phyloP scores from a whole-genome alignment of 2,888 invertebrate genomes.

The Pecten maximus region DNA sequence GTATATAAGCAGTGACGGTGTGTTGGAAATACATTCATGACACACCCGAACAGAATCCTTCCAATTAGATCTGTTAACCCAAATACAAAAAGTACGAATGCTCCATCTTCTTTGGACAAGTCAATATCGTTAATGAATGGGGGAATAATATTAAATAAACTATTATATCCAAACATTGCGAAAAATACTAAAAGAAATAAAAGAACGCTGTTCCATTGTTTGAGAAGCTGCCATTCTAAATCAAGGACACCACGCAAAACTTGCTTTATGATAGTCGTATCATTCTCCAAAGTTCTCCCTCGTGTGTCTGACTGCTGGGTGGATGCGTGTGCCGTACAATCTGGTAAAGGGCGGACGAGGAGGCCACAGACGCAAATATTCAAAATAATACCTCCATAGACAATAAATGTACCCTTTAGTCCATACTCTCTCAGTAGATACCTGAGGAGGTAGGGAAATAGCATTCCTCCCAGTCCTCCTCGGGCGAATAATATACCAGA shows the following conservation, averaged over 20 bases:
- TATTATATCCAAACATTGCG: slow-evolving; percentile 44
- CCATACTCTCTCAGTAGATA: slow-evolving; percentile 59
- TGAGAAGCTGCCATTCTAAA: slow-evolving; percentile 42
- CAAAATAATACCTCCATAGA: slow-evolving; percentile 59
- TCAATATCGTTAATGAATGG: slow-evolving; percentile 57
- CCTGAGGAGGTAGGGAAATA: slow-evolving; percentile 62
- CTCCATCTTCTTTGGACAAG: slow-evolving; percentile 55
- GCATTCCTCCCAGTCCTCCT: slow-evolving; percentile 62
- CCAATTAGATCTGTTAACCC: slow-evolving; percentile 64
- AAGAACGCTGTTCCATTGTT: slow-evolving; percentile 24
- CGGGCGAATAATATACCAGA: slow-evolving; percentile 65
- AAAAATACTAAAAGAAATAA: slow-evolving; percentile 43
- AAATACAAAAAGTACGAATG: slow-evolving; percentile 62
- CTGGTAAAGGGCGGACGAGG: slow-evolving; percentile 48
- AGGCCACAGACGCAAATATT: slow-evolving; percentile 60
- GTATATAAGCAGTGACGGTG: neutral
- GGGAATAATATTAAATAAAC: slow-evolving; percentile 48
- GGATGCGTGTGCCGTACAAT: slow-evolving; percentile 33
- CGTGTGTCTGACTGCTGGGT: too few relatives aligned
- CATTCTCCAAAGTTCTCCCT: neutral
- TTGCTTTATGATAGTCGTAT: neutral
- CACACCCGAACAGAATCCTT: slow-evolving; percentile 65
- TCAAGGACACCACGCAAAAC: neutral
- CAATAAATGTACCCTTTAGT: slow-evolving; percentile 57
- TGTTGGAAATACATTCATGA: slow-evolving; percentile 53